Evolutionary conservation across 2,797 vertebrate species (phyloP).

Genomic region (Odontamblyopus lacepedii): DNA sequence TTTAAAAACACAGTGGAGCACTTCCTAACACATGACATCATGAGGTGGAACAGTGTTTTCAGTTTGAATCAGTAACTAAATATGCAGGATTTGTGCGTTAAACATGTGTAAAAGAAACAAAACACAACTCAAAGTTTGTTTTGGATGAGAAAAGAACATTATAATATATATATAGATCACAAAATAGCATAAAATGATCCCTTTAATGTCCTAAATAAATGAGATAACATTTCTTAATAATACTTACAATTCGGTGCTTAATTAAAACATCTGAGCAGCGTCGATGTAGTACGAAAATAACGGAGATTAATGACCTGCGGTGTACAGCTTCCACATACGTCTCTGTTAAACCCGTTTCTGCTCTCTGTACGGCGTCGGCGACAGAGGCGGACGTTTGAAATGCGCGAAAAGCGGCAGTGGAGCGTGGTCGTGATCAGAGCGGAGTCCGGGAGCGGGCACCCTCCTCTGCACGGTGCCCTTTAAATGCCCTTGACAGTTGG

Average conservation of each 20-base stretch:
- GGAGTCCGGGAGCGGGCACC: not conserved
- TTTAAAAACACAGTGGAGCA: too few species aligned
- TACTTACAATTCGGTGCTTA: too few species aligned
- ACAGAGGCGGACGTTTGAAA: not conserved
- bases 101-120: too few species aligned
- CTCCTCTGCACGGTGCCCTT: constrained; percentile 42
- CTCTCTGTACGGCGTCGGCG: not conserved
- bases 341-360: not conserved
- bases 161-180: too few species aligned
- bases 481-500: constrained; percentile 59
- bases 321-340: not conserved
- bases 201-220: not conserved
- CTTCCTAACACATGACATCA: too few species aligned
- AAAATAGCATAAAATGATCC: too few species aligned
- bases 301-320: not conserved
- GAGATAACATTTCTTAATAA: not conserved
- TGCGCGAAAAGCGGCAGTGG: not conserved
- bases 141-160: too few species aligned
- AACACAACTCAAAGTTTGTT: too few species aligned
- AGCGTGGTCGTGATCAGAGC: not conserved
- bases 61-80: too few species aligned
- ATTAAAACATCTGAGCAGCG: not conserved
- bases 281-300: not conserved
- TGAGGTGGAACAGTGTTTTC: too few species aligned
- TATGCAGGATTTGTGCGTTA: too few species aligned